Conservation (phyloP, 92 coral and sea anemone genomes). For the Plumapathes pennacea region DNA sequence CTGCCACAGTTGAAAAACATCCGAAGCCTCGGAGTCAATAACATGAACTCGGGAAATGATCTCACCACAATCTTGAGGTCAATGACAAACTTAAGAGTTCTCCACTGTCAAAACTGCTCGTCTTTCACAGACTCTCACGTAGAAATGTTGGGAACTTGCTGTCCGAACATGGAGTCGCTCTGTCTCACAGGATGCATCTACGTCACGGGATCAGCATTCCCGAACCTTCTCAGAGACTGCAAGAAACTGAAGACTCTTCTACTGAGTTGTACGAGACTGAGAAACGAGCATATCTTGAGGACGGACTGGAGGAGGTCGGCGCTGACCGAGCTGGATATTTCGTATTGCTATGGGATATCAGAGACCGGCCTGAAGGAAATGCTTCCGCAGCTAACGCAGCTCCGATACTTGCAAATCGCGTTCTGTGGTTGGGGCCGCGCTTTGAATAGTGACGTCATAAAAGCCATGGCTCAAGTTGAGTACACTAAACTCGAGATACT, state of each 20-base stretch:
- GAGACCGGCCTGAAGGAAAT: slow-evolving; percentile 50
- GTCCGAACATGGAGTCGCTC: slow-evolving; percentile 61
- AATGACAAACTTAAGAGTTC: slow-evolving; percentile 42
- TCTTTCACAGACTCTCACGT: slow-evolving; percentile 54
- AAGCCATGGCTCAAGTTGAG: slow-evolving; percentile 40
- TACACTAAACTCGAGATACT: slow-evolving; percentile 41
- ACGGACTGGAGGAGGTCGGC: slow-evolving; percentile 58
- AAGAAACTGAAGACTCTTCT: slow-evolving; percentile 51
- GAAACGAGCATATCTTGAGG: slow-evolving; percentile 40
- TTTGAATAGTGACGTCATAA: slow-evolving; percentile 54
- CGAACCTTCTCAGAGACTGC: slow-evolving; percentile 54
- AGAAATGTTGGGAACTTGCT: slow-evolving; percentile 32
- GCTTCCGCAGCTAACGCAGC: slow-evolving; percentile 48
- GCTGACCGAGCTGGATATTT: slow-evolving; percentile 69
- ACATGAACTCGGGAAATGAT: slow-evolving; percentile 41
- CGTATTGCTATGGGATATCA: slow-evolving; percentile 72
- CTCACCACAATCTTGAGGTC: slow-evolving; percentile 27
- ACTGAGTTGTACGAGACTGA: slow-evolving; percentile 68
- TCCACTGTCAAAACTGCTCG: slow-evolving; percentile 75
- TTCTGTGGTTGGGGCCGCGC: slow-evolving; percentile 88
- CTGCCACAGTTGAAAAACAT: slow-evolving; percentile 45
- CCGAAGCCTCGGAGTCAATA: slow-evolving; percentile 58
- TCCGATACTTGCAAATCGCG: slow-evolving; percentile 66
- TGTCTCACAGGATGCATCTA: slow-evolving; percentile 67
- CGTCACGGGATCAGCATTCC: slow-evolving; percentile 60